Percentiles rank a stretch among this genome's conserved stretches.
Evolutionary conservation across 2,113 vertebrate genomes (phyloP).

Genomic region (Hyla sarda): DNA sequence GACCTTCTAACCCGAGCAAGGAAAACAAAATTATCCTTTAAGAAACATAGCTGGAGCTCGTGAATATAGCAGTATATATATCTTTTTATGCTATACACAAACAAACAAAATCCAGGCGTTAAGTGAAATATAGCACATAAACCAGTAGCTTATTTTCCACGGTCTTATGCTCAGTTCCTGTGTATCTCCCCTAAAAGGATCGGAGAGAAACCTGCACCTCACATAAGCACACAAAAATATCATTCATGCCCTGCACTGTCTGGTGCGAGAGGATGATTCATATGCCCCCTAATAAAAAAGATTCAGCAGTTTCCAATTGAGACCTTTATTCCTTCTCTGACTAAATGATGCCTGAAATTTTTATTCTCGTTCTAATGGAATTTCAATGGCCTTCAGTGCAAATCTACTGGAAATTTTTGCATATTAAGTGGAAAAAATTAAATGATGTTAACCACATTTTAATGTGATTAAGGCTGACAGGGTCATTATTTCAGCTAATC

Average conservation of each 20-base stretch:
- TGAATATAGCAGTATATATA: too few species aligned
- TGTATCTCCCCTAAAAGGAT: not conserved
- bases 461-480: constrained; percentile 99
- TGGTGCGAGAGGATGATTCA: constrained; percentile 86
- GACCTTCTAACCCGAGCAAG: too few species aligned
- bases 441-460: constrained; percentile 99
- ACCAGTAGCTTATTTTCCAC: not conserved
- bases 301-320: constrained; percentile 95
- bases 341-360: constrained; percentile 99
- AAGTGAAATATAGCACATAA: not conserved
- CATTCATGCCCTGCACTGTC: constrained; percentile 35
- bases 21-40: too few species aligned
- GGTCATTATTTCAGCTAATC: constrained; percentile 99
- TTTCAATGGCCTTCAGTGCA: constrained; percentile 99
- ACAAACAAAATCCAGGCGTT: not conserved
- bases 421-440: constrained; percentile 99
- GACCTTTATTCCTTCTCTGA: constrained; percentile 94
- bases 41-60: too few species aligned
- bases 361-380: constrained; percentile 99
- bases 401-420: constrained; percentile 99
- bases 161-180: not conserved
- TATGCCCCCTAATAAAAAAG: constrained; percentile 88
- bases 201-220: constrained; percentile 4
- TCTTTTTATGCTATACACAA: too few species aligned
- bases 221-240: constrained; percentile 14